phyloP scores from a whole-genome alignment of 2,888 invertebrate genomes.

The Camptogramma bilineatum region DNA sequence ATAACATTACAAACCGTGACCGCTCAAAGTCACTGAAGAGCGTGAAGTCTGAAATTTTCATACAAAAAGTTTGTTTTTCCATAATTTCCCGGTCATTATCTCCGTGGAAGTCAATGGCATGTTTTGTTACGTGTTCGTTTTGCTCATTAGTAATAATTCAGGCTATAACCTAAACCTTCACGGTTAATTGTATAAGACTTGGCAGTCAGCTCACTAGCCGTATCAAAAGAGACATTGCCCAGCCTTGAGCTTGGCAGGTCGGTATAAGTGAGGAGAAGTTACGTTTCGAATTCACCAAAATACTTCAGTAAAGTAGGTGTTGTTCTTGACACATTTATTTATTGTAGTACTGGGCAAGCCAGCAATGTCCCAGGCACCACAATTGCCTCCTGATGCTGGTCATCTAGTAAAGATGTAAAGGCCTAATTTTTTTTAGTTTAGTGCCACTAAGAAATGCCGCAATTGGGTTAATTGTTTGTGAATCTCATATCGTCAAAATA shows the following conservation, averaged over 20 bases:
- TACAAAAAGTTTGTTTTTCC: constrained; percentile 9
- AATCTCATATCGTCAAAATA: too few relatives aligned
- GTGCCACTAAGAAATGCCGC: too few relatives aligned
- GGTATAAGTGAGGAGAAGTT: constrained; percentile 43
- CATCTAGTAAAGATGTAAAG: too few relatives aligned
- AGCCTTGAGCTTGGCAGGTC: constrained; percentile 60
- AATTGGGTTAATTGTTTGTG: too few relatives aligned
- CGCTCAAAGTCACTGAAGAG: not conserved
- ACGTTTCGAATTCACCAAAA: constrained; percentile 17
- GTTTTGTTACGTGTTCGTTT: constrained; percentile 26
- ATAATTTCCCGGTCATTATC: constrained; percentile 9
- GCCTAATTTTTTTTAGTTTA: too few relatives aligned
- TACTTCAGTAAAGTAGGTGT: not conserved
- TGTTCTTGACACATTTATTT: not conserved
- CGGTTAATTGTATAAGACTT: constrained; percentile 58
- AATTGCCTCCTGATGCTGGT: too few relatives aligned
- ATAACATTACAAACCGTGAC: not conserved
- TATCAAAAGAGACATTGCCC: constrained; percentile 61
- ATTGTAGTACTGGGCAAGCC: too few relatives aligned
- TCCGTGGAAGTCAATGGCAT: constrained; percentile 27
- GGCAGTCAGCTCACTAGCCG: constrained; percentile 50
- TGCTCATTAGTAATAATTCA: constrained; percentile 34
- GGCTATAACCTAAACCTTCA: constrained; percentile 70
- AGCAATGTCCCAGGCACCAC: too few relatives aligned
- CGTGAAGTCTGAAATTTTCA: constrained; percentile 1